A percentile compares a stretch with the other conserved stretches of the same genome.
Evolutionary conservation across 2,113 vertebrate species (phyloP).

Genomic region (Halcyon senegalensis): DNA sequence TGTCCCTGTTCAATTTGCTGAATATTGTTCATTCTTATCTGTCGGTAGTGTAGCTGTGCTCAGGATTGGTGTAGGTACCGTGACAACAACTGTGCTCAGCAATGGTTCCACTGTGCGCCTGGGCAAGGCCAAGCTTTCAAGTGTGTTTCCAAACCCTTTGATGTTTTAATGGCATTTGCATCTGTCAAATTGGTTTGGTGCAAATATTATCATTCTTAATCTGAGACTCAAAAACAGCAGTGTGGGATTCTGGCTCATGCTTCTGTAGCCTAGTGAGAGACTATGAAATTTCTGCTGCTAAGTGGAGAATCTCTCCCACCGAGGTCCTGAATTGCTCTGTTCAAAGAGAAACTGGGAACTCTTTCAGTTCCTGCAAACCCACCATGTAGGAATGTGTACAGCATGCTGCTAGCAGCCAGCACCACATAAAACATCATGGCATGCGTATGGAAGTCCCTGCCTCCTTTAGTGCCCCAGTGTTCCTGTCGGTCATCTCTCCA

Average conservation of each 20-base stretch:
- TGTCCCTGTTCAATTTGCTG: background rate
- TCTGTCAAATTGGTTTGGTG: constrained; percentile 46
- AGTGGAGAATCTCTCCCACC: background rate
- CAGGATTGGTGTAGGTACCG: background rate
- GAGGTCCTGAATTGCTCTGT: background rate
- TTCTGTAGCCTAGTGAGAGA: background rate
- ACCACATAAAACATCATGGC: background rate
- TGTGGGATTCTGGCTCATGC: constrained; percentile 1
- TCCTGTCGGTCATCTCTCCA: background rate
- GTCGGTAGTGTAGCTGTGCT: background rate
- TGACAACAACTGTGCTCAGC: background rate
- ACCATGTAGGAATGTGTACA: background rate
- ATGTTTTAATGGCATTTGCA: constrained; percentile 53
- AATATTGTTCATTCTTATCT: background rate
- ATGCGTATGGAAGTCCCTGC: background rate
- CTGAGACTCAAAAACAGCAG: background rate
- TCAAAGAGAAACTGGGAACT: background rate
- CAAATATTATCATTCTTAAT: constrained; percentile 28
- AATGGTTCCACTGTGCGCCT: background rate
- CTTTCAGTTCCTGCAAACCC: background rate
- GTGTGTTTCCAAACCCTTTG: constrained; percentile 20
- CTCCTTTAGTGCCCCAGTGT: background rate
- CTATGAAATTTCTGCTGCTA: background rate
- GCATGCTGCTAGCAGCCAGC: background rate
- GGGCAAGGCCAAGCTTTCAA: constrained; percentile 33